A percentile compares a stretch with the other conserved stretches of the same genome.
phyloP scores from a whole-genome alignment of 2,113 vertebrate species.

The Sorex araneus region DNA sequence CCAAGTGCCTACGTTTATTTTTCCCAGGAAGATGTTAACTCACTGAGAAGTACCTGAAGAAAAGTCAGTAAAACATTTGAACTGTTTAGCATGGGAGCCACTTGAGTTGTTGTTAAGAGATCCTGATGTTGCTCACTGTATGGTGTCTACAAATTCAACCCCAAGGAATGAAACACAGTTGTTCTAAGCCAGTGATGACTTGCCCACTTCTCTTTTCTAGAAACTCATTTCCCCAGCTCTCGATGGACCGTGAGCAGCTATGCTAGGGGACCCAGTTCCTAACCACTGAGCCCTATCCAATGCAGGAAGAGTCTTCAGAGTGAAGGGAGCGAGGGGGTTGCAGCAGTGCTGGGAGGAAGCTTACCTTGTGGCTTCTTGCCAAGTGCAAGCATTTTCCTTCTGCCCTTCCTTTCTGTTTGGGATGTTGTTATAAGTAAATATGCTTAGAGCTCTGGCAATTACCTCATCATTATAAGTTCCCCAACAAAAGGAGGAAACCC shows the following conservation, averaged over 20 bases:
- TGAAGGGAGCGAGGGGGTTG: background rate
- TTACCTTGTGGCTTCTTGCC: background rate
- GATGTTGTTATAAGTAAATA: background rate
- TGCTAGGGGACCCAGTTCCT: background rate
- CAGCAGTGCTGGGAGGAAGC: background rate
- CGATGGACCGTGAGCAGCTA: background rate
- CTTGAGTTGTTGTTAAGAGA: background rate
- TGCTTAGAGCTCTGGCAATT: background rate
- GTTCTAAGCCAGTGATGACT: background rate
- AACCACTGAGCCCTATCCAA: no score
- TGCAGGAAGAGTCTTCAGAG: background rate
- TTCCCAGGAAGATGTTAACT: background rate
- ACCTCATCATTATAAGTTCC: background rate
- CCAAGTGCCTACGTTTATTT: background rate
- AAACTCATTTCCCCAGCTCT: background rate
- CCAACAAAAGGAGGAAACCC: background rate
- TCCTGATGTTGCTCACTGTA: background rate
- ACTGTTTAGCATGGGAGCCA: background rate
- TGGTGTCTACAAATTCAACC: background rate
- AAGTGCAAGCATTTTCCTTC: background rate
- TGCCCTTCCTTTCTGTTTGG: background rate
- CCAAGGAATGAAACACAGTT: background rate
- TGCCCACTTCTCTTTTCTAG: background rate
- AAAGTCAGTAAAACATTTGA: slow-evolving; percentile 13
- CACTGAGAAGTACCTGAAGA: background rate